These are phyloP conservation scores for Anthoscopus minutus DNA, from an alignment of 2,113 vertebrate genomes.

Conservation along the genomic window DNA sequence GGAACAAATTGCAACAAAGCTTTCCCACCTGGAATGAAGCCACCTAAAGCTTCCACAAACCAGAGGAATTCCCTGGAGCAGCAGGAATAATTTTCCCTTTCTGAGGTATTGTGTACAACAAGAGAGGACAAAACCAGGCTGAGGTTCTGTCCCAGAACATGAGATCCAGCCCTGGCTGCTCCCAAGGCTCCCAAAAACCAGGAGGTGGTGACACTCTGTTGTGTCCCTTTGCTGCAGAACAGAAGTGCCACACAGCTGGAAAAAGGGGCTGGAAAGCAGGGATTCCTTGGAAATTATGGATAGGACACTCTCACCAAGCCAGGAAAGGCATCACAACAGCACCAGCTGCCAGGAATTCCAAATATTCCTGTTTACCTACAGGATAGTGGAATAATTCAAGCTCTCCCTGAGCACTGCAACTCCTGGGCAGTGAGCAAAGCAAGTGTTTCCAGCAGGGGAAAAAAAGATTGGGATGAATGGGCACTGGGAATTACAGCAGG, in stretches of 20 bases:
- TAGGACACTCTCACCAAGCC: too few species aligned
- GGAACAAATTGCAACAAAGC: not conserved
- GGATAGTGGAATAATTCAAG: not conserved
- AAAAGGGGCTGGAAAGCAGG: not conserved
- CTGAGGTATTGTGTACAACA: not conserved
- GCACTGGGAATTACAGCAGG: not conserved
- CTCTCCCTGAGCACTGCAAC: not conserved
- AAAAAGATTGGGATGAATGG: fast-evolving
- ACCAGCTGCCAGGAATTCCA: not conserved
- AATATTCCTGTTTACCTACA: fast-evolving
- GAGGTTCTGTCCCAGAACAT: not conserved
- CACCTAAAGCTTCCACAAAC: not conserved
- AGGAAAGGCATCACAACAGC: not conserved
- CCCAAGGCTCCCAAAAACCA: not conserved
- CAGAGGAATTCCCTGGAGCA: not conserved
- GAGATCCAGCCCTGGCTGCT: not conserved
- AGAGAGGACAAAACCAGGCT: not conserved
- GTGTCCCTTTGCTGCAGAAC: not conserved
- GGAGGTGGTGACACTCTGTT: fast-evolving
- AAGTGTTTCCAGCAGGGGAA: fast-evolving
- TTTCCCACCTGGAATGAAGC: not conserved
- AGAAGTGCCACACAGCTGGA: not conserved
- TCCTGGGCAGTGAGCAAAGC: not conserved
- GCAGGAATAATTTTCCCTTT: not conserved
- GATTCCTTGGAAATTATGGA: not conserved